These are phyloP conservation scores for Tachina lurida DNA, from an alignment of 2,888 invertebrate genomes.

Conservation along the genomic window DNA sequence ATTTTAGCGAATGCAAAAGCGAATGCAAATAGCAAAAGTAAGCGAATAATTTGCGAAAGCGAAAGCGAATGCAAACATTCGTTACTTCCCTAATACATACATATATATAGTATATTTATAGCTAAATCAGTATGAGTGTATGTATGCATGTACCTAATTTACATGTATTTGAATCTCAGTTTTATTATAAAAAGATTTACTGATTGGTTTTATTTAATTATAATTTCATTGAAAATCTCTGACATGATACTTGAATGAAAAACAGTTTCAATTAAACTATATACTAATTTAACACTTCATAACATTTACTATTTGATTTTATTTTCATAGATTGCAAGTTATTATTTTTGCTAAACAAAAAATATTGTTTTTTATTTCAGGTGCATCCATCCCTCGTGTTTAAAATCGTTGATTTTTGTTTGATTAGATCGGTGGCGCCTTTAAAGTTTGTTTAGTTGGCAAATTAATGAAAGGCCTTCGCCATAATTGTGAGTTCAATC, in stretches of 20 bases:
- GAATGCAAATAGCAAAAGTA: too few species aligned
- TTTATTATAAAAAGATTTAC: background rate
- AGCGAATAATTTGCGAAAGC: too few species aligned
- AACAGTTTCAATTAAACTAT: background rate
- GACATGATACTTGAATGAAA: conserved; percentile 16
- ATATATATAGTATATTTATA: too few species aligned
- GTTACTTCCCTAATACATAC: too few species aligned
- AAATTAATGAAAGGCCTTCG: conserved; percentile 47
- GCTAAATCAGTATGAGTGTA: too few species aligned
- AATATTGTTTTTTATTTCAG: conserved; percentile 23
- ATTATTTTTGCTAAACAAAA: conserved; percentile 26
- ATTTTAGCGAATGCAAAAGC: too few species aligned
- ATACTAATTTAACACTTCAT: background rate
- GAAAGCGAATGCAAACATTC: too few species aligned
- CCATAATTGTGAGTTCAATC: conserved; percentile 36
- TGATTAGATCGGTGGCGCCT: conserved; percentile 68
- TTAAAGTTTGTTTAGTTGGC: conserved; percentile 47
- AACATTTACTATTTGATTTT: conserved; percentile 14
- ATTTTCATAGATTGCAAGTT: conserved; percentile 25
- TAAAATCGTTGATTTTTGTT: conserved; percentile 37
- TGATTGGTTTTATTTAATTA: conserved; percentile 7
- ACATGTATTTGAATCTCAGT: background rate
- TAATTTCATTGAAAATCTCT: background rate
- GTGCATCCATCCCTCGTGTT: conserved; percentile 53
- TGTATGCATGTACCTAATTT: background rate